Evolutionary conservation across 2,797 vertebrate species (phyloP).

Genomic region (Spinus pinus): DNA sequence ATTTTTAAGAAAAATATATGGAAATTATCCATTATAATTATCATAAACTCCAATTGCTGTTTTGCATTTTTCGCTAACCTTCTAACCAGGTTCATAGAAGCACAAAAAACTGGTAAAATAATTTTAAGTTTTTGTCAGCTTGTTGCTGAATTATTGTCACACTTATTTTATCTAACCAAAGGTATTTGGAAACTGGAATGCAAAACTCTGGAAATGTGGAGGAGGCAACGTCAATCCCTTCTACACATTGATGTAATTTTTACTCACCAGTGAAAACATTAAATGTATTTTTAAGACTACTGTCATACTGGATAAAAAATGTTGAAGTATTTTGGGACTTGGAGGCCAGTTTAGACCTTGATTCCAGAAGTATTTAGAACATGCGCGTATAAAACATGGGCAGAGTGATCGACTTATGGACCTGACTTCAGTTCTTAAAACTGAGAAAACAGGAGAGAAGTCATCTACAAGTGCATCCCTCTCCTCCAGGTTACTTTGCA

Average conservation of each 20-base stretch:
- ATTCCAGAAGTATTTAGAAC: not conserved
- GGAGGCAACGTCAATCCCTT: not conserved
- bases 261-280: not conserved
- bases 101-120: not conserved
- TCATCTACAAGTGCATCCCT: not conserved
- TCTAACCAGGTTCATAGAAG: not conserved
- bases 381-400: not conserved
- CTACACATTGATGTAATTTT: not conserved
- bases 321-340: not conserved
- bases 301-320: not conserved
- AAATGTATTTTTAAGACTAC: not conserved
- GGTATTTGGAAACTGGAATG: not conserved
- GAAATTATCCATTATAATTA: not conserved
- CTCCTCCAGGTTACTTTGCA: not conserved
- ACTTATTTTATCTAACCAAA: not conserved
- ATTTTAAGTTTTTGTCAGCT: not conserved
- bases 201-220: not conserved
- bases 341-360: not conserved
- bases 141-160: not conserved
- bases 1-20: not conserved
- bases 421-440: not conserved
- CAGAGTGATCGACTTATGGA: rapidly evolving
- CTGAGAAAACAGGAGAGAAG: rapidly evolving
- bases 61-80: not conserved
- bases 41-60: not conserved